phyloP scores from a whole-genome alignment of 2,797 vertebrate genomes.

The Anabas testudineus region DNA sequence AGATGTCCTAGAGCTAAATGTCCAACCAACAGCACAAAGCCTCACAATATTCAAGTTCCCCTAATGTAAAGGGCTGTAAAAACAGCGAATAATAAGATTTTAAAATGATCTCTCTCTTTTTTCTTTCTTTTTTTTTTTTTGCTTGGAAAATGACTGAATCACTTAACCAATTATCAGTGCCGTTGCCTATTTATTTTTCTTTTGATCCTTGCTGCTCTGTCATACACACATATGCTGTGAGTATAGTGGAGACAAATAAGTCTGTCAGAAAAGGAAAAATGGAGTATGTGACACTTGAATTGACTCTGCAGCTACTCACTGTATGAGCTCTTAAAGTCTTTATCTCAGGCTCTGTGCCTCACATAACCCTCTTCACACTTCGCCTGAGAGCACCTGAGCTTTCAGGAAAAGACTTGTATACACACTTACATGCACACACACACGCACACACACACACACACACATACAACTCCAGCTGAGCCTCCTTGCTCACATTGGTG shows the following conservation, averaged over 20 bases:
- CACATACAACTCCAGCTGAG: conserved; percentile 65
- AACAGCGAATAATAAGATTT: no score
- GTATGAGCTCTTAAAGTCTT: conserved; percentile 64
- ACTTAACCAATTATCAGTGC: background rate
- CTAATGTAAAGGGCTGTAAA: no score
- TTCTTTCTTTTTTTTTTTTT: no score
- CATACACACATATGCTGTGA: background rate
- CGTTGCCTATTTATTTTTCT: no score
- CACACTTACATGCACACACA: conserved; percentile 11
- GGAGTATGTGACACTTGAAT: conserved; percentile 37
- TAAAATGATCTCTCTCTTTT: no score
- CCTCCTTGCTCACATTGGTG: conserved; percentile 63
- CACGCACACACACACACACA: conserved; percentile 20
- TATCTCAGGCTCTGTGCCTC: conserved; percentile 62
- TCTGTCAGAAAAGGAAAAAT: conserved; percentile 25
- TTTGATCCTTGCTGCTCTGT: background rate
- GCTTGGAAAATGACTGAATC: background rate
- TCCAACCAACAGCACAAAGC: background rate
- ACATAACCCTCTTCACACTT: conserved; percentile 72
- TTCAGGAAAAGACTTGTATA: conserved; percentile 49
- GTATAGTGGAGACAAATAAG: conserved; percentile 12
- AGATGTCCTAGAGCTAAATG: background rate
- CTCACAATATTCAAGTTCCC: background rate
- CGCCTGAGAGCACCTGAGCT: conserved; percentile 74
- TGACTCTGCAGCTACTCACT: conserved; percentile 53